Percentiles rank a stretch among this genome's conserved stretches.
Conservation (phyloP, 1,140 invertebrate species). For the Drosophila melanogaster region DNA sequence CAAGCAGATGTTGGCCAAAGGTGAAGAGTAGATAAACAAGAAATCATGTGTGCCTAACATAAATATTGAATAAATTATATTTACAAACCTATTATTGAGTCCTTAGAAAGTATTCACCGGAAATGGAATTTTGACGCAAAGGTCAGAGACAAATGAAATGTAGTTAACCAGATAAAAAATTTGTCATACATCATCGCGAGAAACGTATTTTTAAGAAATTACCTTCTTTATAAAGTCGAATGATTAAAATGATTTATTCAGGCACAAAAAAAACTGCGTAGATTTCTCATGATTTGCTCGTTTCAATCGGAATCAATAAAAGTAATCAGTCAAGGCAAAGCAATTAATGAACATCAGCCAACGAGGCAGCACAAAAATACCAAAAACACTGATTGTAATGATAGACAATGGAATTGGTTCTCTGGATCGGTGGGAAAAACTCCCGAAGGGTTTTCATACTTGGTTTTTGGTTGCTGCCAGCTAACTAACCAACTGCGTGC, state of each 20-base stretch:
- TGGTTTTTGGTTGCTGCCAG: conserved; percentile 9
- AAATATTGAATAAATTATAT: conserved; percentile 40
- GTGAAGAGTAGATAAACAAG: conserved; percentile 29
- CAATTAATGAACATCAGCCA: conserved; percentile 59
- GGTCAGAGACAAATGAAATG: neutral
- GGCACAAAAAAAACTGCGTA: conserved; percentile 28
- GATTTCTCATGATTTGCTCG: conserved; percentile 12
- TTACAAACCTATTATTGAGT: neutral
- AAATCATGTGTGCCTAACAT: neutral
- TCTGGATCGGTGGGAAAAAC: neutral
- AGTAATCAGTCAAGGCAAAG: conserved; percentile 63
- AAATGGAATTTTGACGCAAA: neutral
- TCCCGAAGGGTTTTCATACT: conserved; percentile 11
- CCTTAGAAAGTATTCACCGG: neutral
- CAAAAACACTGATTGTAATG: conserved; percentile 37
- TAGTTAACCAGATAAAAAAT: neutral
- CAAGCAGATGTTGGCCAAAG: conserved; percentile 30
- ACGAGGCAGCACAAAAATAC: conserved; percentile 29
- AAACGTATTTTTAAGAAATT: neutral
- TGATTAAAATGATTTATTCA: conserved; percentile 5
- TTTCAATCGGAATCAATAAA: conserved; percentile 64
- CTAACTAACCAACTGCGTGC: conserved; percentile 55
- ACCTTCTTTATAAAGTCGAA: neutral
- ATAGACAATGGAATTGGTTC: neutral
- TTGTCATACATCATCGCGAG: neutral